A percentile compares a stretch with the other conserved stretches of the same genome.
These are phyloP conservation scores for Astropecten irregularis DNA, from an alignment of 53 echinoderm and acorn worm species.

Conservation along the genomic window DNA sequence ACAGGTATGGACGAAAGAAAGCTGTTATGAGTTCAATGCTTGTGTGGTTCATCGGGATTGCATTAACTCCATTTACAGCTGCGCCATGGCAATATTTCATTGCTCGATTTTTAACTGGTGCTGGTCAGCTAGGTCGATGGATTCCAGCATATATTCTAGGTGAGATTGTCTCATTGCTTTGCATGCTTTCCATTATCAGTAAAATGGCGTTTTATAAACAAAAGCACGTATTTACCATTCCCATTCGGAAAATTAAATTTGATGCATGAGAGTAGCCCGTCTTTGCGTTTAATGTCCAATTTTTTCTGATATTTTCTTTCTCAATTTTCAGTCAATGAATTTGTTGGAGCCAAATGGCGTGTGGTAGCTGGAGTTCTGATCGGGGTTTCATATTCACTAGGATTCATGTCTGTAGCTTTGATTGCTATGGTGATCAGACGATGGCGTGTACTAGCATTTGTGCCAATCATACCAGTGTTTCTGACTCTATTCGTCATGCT, in stretches of 20 bases:
- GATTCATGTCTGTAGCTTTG: slow-evolving; percentile 46
- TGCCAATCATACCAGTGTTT: slow-evolving; percentile 13
- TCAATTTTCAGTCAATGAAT: slow-evolving; percentile 34
- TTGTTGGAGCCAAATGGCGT: slow-evolving; percentile 41
- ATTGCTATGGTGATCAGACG: slow-evolving; percentile 31
- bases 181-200: too few relatives aligned
- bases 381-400: slow-evolving; percentile 18
- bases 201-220: too few relatives aligned
- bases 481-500: neutral
- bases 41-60: slow-evolving; percentile 25
- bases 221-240: too few relatives aligned
- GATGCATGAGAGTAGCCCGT: too few relatives aligned
- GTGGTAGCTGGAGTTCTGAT: slow-evolving; percentile 33
- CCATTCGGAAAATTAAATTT: too few relatives aligned
- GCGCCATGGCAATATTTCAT: slow-evolving; percentile 25
- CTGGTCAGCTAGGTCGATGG: slow-evolving; percentile 28
- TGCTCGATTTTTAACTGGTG: slow-evolving; percentile 16
- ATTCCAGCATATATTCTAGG: slow-evolving; percentile 34
- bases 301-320: neutral
- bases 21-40: slow-evolving; percentile 1
- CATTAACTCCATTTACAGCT: slow-evolving; percentile 16
- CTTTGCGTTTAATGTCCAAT: too few relatives aligned
- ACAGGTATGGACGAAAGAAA: slow-evolving; percentile 42
- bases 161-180: slow-evolving; percentile 1
- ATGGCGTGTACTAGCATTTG: slow-evolving; percentile 40